A percentile compares a stretch with the other conserved stretches of the same genome.
Conservation (phyloP, 2,888 invertebrate species). For the Eristalis pertinax region DNA sequence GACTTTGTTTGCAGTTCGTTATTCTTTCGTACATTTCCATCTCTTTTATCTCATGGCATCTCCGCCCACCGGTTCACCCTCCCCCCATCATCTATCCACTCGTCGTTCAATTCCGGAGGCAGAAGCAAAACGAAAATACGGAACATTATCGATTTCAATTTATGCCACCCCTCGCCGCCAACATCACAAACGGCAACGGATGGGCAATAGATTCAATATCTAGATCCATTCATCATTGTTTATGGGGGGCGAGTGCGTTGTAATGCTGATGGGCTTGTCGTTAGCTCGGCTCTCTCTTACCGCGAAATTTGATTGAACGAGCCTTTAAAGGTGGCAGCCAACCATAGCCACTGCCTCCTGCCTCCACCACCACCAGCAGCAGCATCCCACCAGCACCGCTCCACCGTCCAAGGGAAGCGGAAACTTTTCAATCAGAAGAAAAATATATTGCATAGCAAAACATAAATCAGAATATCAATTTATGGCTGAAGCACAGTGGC, state of each 20-base stretch:
- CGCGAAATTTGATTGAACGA: slow-evolving; percentile 3
- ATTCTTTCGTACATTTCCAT: neutral
- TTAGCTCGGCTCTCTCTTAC: neutral
- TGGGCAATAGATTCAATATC: slow-evolving; percentile 30
- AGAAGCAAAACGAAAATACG: neutral
- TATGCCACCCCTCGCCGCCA: neutral
- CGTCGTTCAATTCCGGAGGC: no score
- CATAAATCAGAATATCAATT: slow-evolving; percentile 62
- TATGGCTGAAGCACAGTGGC: slow-evolving; percentile 32
- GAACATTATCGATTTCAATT: neutral
- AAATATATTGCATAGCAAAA: slow-evolving; percentile 12
- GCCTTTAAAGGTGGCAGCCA: neutral
- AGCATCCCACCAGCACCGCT: neutral
- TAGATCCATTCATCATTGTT: slow-evolving; percentile 48
- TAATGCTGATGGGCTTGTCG: slow-evolving; percentile 4
- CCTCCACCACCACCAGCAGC: no score
- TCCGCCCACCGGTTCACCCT: neutral
- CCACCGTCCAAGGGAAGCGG: neutral
- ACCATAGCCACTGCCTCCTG: neutral
- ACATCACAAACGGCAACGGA: neutral
- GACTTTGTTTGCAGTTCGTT: slow-evolving; percentile 18
- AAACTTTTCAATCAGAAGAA: slow-evolving; percentile 57
- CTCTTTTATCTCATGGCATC: neutral
- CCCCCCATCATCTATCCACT: neutral
- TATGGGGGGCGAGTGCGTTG: slow-evolving; percentile 24